phyloP scores from a whole-genome alignment of 2,888 invertebrate species.

The Labia minor region DNA sequence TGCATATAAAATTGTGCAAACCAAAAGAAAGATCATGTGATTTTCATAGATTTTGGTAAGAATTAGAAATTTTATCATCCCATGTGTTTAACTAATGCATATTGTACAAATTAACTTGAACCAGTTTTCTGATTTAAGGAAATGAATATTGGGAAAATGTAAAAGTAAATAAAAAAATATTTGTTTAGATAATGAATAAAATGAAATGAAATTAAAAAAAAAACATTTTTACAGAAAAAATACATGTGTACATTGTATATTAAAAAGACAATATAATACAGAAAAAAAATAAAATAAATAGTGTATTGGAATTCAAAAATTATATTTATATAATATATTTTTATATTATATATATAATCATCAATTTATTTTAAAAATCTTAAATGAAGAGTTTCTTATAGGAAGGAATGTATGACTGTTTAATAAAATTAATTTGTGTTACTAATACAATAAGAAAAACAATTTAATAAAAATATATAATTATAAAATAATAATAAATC shows the following conservation, averaged over 20 bases:
- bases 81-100: no score
- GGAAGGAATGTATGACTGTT: neutral
- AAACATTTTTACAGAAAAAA: conserved; percentile 13
- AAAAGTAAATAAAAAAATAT: neutral
- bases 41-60: no score
- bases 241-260: conserved; percentile 13
- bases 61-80: no score
- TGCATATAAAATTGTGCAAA: no score
- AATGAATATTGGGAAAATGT: neutral
- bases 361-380: neutral
- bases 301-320: neutral
- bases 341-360: neutral
- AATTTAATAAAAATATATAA: no score
- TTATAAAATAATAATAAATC: neutral
- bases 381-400: no score
- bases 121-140: neutral
- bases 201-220: conserved; percentile 1
- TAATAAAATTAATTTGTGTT: neutral
- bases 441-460: no score
- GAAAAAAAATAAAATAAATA: conserved; percentile 7
- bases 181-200: neutral
- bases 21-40: no score
- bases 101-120: no score
- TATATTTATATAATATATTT: neutral
- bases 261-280: neutral